Evolutionary conservation across 2,797 vertebrate species (phyloP).

Genomic region (Notolepis coatsorum): DNA sequence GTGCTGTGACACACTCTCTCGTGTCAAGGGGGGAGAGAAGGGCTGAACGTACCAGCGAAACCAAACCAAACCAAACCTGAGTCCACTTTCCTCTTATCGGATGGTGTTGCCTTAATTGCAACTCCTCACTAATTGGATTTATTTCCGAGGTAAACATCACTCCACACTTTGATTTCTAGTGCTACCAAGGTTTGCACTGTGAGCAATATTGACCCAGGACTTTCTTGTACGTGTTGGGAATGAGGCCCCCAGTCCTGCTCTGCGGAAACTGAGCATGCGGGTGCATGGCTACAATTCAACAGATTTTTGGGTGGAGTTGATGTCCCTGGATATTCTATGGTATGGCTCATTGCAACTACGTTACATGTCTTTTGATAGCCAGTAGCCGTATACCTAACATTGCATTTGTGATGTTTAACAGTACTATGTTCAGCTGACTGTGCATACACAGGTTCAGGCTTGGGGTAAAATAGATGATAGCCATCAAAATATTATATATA

Average conservation of each 20-base stretch:
- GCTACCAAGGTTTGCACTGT: not conserved
- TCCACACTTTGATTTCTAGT: conserved; percentile 32
- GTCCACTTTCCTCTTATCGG: conserved; percentile 44
- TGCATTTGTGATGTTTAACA: conserved; percentile 9
- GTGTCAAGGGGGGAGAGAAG: conserved; percentile 1
- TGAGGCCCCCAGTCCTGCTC: conserved; percentile 17
- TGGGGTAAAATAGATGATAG: not conserved
- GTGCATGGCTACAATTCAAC: not conserved
- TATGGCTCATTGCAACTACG: conserved; percentile 2
- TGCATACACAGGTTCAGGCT: conserved; percentile 8
- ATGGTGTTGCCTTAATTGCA: conserved; percentile 54
- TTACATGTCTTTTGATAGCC: not conserved
- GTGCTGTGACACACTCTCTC: conserved; percentile 65
- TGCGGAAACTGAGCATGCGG: conserved; percentile 13
- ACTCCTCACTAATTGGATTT: conserved; percentile 45
- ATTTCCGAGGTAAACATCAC: conserved; percentile 44
- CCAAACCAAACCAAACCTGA: conserved; percentile 53
- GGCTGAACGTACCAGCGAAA: conserved; percentile 21
- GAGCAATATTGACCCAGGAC: conserved; percentile 32
- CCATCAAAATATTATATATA: not conserved
- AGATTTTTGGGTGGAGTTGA: not conserved
- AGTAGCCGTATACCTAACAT: not conserved
- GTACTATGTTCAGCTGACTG: conserved; percentile 9
- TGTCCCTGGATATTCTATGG: not conserved
- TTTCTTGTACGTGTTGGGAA: conserved; percentile 14